Evolutionary conservation across 2,113 vertebrate species (phyloP).

Genomic region (Cathartes aura): DNA sequence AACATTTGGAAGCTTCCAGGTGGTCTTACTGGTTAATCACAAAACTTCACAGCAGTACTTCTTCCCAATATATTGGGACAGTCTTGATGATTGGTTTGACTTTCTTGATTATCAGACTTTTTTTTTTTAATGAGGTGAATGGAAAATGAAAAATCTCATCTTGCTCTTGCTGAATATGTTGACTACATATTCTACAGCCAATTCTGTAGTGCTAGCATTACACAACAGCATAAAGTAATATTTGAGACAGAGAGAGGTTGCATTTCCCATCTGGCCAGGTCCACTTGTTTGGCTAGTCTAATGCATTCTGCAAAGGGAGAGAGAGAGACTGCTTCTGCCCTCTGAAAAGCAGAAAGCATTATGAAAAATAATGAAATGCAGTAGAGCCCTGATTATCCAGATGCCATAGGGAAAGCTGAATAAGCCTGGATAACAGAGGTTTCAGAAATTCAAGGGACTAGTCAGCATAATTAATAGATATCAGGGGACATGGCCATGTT

Average conservation of each 20-base stretch:
- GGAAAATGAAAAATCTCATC: background rate
- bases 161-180: background rate
- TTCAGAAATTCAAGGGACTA: background rate
- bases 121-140: background rate
- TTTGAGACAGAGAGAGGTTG: background rate
- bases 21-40: background rate
- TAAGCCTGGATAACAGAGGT: background rate
- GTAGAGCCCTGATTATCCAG: background rate
- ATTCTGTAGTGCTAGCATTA: background rate
- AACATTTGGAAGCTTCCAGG: background rate
- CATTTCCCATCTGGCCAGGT: background rate
- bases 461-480: conserved; percentile 14
- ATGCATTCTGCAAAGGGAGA: background rate
- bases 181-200: background rate
- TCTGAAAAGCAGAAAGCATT: conserved; percentile 16
- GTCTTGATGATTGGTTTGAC: background rate
- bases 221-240: background rate
- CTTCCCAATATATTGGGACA: background rate
- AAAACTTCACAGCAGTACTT: background rate
- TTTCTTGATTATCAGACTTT: background rate
- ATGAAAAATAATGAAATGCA: conserved; percentile 28
- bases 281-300: background rate
- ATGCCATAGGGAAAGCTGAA: conserved; percentile 13
- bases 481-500: background rate
- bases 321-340: background rate